Conservation (phyloP, 2,797 vertebrate genomes). For the Limnodromus scolopaceus region DNA sequence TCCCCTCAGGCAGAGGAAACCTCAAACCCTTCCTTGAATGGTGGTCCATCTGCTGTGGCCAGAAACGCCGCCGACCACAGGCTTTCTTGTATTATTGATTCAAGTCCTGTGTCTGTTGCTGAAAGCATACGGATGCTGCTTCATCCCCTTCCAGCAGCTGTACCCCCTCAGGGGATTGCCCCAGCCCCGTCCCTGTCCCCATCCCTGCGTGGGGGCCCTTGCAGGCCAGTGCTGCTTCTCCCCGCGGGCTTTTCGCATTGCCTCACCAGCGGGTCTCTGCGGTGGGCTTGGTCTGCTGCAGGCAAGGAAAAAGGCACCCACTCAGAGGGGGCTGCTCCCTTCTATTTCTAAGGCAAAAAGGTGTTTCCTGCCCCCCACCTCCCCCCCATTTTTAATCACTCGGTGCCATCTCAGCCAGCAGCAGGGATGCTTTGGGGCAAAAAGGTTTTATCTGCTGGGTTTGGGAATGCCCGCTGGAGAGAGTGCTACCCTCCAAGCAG, state of each 20-base stretch:
- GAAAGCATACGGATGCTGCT: conserved; percentile 31
- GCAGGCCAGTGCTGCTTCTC: background rate
- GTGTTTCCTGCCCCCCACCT: rapidly evolving
- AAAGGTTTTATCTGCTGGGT: background rate
- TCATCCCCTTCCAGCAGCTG: conserved; percentile 41
- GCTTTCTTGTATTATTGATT: conserved; percentile 71
- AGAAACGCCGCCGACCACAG: conserved; percentile 53
- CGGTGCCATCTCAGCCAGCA: background rate
- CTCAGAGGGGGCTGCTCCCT: background rate
- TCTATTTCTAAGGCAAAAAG: background rate
- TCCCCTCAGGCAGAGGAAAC: conserved; percentile 71
- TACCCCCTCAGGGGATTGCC: background rate
- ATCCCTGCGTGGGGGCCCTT: background rate
- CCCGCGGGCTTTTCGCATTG: rapidly evolving
- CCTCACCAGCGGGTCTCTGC: background rate
- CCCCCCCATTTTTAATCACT: background rate
- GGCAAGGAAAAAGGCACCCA: background rate
- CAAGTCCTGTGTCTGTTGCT: conserved; percentile 63
- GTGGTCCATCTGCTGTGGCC: conserved; percentile 75
- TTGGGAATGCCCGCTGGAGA: rapidly evolving
- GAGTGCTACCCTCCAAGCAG: background rate
- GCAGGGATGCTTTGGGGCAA: background rate
- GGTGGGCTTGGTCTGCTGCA: background rate
- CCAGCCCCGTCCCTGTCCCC: background rate
- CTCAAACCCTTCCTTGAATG: conserved; percentile 72